Base-by-base conservation (phyloP, 2,888 invertebrate species). In the Ochropacha duplaris region DNA sequence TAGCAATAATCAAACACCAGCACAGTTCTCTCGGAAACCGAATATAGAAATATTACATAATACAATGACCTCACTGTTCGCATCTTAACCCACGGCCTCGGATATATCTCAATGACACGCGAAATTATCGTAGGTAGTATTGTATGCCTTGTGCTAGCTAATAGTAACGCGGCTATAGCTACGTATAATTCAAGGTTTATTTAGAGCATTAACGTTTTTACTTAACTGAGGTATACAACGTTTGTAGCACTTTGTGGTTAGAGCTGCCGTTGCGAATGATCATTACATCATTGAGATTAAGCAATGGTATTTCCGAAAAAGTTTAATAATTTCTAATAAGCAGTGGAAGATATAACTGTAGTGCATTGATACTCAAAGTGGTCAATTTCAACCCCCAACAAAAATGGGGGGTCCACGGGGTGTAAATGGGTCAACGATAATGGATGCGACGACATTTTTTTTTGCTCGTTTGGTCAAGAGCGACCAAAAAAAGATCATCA, bases 61-160 rank as follows among this genome's bases (percentile, higher is more conserved):
- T 49, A 56, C 64, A 62, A 62, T 70, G 72, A 72, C 68, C 66
- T 68, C 72, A 64, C 28, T 34, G 16, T 4, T 50, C 54, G 57
- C 60, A 55, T 67, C 58, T 50, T 58, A 57, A 16, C 56, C 50
- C n/a, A 52, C 9, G 34, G 56, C 44, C 52, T 62, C 54, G 52
- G 16, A 52, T 34, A 22, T 31, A 31, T 16, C 50, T 26, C 50
- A 50, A 50, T n/a, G 26, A 19, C 22, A 52, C 52, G 52, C 52
- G 22, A 31, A 28, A 51, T 26, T 39, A 39, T 6, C 44, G 44
- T 36, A 34, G 14, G 34, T 6, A 14, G 34, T 34, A 34, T 34
- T 34, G 34, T 34, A 34, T 34, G 12, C 14, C 34, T 24, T 24
- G 3, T 24, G 24, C 24, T 2, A 24, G 24, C 24, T 2, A 24